Percentiles rank a stretch among this genome's conserved stretches.
Evolutionary conservation across 1,140 invertebrate genomes (phyloP).

Genomic region (Platyura marginata): DNA sequence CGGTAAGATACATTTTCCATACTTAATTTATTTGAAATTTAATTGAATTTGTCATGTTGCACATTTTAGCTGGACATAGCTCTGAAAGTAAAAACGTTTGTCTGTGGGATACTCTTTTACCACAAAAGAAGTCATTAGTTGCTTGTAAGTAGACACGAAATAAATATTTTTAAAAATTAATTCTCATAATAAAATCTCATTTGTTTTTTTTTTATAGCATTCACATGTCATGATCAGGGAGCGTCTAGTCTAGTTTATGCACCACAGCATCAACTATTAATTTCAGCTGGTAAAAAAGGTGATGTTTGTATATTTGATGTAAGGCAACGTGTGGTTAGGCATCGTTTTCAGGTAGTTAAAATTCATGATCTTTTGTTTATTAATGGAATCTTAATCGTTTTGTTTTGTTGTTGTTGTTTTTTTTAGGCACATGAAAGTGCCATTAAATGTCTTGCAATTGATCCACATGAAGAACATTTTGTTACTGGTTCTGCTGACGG

Average conservation of each 20-base stretch:
- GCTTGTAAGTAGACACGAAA: slow-evolving; percentile 42
- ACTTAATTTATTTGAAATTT: slow-evolving; percentile 1
- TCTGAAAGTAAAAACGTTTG: slow-evolving; percentile 95
- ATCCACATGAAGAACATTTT: slow-evolving; percentile 91
- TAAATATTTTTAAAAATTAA: neutral
- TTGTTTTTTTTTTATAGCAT: slow-evolving; percentile 36
- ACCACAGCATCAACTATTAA: slow-evolving; percentile 75
- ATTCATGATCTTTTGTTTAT: neutral
- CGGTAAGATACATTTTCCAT: slow-evolving; percentile 22
- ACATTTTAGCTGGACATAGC: slow-evolving; percentile 67
- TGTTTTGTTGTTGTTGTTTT: no score
- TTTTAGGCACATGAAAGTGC: slow-evolving; percentile 70
- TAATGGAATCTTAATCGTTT: neutral
- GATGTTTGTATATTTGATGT: slow-evolving; percentile 92
- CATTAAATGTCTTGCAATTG: slow-evolving; percentile 86
- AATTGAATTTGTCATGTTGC: slow-evolving; percentile 3
- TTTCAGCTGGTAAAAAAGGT: slow-evolving; percentile 90
- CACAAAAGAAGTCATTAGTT: slow-evolving; percentile 82
- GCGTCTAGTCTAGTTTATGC: slow-evolving; percentile 77
- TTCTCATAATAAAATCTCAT: neutral
- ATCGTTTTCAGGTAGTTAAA: slow-evolving; percentile 46
- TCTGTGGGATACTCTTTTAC: slow-evolving; percentile 95
- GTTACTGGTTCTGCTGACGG: slow-evolving; percentile 96
- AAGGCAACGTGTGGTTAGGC: slow-evolving; percentile 66
- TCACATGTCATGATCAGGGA: slow-evolving; percentile 84